Base-by-base conservation (phyloP, 2,797 vertebrate species). In the Masticophis lateralis region DNA sequence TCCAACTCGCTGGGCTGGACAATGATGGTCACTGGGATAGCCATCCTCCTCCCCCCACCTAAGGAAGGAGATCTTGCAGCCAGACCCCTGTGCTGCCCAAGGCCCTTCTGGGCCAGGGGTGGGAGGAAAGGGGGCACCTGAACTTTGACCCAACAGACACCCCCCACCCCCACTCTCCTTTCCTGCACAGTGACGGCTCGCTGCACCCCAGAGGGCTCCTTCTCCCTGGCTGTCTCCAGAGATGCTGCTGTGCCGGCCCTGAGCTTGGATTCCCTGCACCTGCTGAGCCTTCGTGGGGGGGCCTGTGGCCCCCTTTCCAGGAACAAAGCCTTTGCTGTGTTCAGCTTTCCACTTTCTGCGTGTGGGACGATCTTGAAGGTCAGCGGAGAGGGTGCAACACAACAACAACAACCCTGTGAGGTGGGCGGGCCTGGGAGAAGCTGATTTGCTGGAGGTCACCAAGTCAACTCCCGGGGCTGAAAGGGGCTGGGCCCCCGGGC, bases 181-280 rank as follows among this genome's bases (percentile, higher is more conserved):
- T 10, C 43, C 43, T 14, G 53, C 11, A 1, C 86, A 95, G 94
- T 94, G 22, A 95, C 94, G 0, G 92, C 57, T 1, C 74, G 43
- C 60, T 95, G 95, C 74, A 94, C 93, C n/a, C 90, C 87, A 2
- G 92, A 94, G 6, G 95, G 95, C 11, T 57, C 83, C n/a, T 93
- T 95, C 88, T 95, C 90, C 3, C 43, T 95, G 2, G 92, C 92
- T 0, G 14, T 95, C 90, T 86, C 95, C 3, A 92, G n/a, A 55
- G 56, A 90, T 0, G 59, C 63, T 4, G 91, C 91, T 3, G 0
- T 14, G 2, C 95, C 95, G 0, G 25, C 47, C 4, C 92, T 95
- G 3, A 12, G 28, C 79, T 87, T 94, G 87, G 91, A 61, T 0
- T 90, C 90, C 0, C 79, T 95, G 55, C 90, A 8, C 5, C 55